Conservation (phyloP, 2,888 invertebrate species). For the Caenorhabditis plicata region DNA sequence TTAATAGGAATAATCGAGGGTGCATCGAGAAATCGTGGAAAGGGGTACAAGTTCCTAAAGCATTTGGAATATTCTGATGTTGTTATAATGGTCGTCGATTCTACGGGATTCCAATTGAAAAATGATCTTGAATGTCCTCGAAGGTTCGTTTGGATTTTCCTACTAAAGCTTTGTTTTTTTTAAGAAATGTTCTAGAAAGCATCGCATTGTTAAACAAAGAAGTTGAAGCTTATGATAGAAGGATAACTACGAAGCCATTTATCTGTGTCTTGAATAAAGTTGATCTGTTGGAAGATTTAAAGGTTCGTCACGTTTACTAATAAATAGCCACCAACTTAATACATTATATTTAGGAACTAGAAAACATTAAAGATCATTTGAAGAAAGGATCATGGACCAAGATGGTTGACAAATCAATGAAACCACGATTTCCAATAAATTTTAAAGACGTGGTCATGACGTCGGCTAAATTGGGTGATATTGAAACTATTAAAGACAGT, state of each 20-base stretch:
- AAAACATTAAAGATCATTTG: no score
- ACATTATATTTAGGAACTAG: no score
- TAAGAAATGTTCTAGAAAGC: conserved; percentile 52
- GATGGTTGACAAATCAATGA: no score
- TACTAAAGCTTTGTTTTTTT: conserved; percentile 1
- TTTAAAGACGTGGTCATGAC: no score
- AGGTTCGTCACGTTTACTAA: no score
- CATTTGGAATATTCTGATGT: conserved; percentile 61
- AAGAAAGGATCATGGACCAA: no score
- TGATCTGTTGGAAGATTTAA: conserved; percentile 35
- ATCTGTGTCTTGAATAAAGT: conserved; percentile 56
- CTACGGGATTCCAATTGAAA: conserved; percentile 55
- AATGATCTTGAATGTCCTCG: conserved; percentile 48
- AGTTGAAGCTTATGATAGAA: conserved; percentile 49
- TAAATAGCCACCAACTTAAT: no score
- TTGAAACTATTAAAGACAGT: no score
- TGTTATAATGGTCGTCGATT: conserved; percentile 59
- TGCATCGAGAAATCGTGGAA: conserved; percentile 56
- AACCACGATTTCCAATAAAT: no score
- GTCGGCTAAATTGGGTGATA: no score
- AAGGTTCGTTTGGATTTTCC: conserved; percentile 29
- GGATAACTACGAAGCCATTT: conserved; percentile 46
- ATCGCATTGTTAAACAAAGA: conserved; percentile 55
- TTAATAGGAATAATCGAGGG: conserved; percentile 63
- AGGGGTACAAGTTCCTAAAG: conserved; percentile 57